Evolutionary conservation across 2,888 invertebrate species (phyloP).

Genomic region (Alcis repandata): DNA sequence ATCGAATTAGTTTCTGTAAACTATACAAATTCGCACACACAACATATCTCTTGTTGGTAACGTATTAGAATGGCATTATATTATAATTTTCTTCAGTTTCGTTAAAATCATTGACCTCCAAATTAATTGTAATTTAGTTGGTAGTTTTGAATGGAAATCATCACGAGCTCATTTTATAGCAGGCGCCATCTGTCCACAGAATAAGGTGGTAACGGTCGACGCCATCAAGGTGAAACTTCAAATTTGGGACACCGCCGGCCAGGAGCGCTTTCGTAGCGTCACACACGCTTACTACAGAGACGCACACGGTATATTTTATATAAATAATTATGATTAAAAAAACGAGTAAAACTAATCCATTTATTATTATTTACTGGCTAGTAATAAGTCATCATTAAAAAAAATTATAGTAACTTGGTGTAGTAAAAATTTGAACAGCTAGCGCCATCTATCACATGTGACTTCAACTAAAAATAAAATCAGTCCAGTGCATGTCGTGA

Average conservation of each 20-base stretch:
- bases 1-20: too few relatives aligned
- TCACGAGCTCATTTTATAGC: conserved; percentile 52
- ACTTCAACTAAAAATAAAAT: conserved; percentile 15
- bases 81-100: conserved; percentile 26
- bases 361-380: not conserved
- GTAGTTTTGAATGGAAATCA: not conserved
- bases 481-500: too few relatives aligned
- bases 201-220: conserved; percentile 94
- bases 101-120: too few relatives aligned
- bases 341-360: not conserved
- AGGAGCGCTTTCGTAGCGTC: conserved; percentile 97
- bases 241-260: conserved; percentile 98
- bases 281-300: conserved; percentile 98
- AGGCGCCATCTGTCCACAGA: conserved; percentile 88
- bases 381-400: too few relatives aligned
- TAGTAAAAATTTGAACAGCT: conserved; percentile 39
- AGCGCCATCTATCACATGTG: conserved; percentile 55
- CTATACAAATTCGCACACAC: too few relatives aligned
- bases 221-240: conserved; percentile 96
- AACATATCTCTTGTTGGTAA: too few relatives aligned
- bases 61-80: too few relatives aligned
- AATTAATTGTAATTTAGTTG: not conserved
- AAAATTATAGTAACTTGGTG: too few relatives aligned
- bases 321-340: not conserved
- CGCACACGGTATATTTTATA: conserved; percentile 92